Conservation (phyloP, 2,797 vertebrate genomes). For the Anguilla marmorata region DNA sequence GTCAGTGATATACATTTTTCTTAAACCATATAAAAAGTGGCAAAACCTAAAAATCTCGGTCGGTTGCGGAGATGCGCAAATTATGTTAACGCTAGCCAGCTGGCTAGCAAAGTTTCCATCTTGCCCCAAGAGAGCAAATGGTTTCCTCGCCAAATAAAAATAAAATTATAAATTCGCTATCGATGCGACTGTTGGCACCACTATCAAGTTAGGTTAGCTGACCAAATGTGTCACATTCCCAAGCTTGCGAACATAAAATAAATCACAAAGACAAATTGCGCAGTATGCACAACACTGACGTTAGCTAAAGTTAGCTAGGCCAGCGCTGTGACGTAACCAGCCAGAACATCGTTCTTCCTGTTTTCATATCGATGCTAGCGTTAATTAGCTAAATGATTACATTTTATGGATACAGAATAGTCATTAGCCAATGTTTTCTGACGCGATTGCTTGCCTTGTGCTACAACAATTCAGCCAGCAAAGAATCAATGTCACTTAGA, state of each 20-base stretch:
- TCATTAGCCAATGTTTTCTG: neutral
- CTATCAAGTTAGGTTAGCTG: neutral
- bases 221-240: neutral
- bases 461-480: neutral
- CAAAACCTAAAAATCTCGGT: neutral
- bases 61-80: neutral
- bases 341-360: neutral
- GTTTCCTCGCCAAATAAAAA: neutral
- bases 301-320: neutral
- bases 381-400: too few species aligned
- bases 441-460: neutral
- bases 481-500: neutral
- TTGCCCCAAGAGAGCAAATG: neutral
- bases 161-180: neutral
- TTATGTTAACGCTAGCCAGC: neutral
- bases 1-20: neutral
- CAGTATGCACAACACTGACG: neutral
- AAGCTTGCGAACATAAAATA: neutral
- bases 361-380: neutral
- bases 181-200: too few species aligned
- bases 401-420: neutral
- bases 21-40: neutral
- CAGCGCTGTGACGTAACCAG: neutral
- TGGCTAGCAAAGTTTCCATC: neutral
- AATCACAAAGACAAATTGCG: slow-evolving; percentile 5